phyloP scores from a whole-genome alignment of 1,140 invertebrate genomes.

The Brachionus rubens region DNA sequence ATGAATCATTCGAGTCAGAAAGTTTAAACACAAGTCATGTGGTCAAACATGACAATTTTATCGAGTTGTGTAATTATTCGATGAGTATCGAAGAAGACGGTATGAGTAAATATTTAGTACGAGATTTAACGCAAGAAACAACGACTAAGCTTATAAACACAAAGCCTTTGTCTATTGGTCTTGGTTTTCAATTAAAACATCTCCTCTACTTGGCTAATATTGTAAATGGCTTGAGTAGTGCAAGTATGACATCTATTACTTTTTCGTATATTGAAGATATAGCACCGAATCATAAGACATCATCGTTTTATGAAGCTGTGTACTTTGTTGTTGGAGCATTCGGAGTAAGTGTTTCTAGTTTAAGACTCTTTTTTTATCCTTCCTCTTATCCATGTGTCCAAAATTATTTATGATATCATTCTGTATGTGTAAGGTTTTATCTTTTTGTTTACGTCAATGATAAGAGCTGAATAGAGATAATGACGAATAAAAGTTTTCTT shows the following conservation, averaged over 20 bases:
- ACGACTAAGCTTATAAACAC: neutral
- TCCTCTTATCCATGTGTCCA: too few relatives aligned
- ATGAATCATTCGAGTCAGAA: neutral
- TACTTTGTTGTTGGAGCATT: constrained; percentile 40
- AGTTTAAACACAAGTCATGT: neutral
- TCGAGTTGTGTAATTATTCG: constrained; percentile 29
- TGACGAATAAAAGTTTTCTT: too few relatives aligned
- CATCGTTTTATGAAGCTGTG: constrained; percentile 1
- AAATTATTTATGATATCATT: too few relatives aligned
- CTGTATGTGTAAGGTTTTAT: neutral
- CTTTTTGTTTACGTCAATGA: neutral
- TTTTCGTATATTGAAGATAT: constrained; percentile 45
- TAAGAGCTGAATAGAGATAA: neutral
- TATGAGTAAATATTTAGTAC: neutral
- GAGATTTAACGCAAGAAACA: neutral
- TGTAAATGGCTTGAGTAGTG: constrained; percentile 38
- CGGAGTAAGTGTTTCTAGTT: constrained; percentile 28
- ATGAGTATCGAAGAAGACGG: neutral
- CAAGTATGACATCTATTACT: constrained; percentile 28
- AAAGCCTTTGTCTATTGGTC: neutral
- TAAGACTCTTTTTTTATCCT: neutral
- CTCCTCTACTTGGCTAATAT: constrained; percentile 33
- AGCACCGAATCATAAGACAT: constrained; percentile 13
- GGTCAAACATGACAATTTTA: neutral
- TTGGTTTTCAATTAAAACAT: constrained; percentile 30